Evolutionary conservation across 2,113 vertebrate genomes (phyloP).

Genomic region (Calypte anna): DNA sequence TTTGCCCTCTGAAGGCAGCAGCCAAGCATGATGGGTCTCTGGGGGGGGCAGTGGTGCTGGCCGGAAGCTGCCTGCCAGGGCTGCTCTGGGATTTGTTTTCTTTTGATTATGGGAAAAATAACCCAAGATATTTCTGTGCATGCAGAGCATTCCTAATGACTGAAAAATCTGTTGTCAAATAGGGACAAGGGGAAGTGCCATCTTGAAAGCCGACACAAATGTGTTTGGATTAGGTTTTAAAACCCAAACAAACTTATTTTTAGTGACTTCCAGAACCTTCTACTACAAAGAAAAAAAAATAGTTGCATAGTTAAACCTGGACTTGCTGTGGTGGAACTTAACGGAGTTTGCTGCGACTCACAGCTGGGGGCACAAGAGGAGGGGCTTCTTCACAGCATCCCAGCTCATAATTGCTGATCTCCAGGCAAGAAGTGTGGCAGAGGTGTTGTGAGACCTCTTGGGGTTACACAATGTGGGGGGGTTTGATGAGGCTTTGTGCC

Average conservation of each 20-base stretch:
- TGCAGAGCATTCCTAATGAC: conserved; percentile 47
- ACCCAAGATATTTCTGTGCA: conserved; percentile 55
- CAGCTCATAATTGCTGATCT: background rate
- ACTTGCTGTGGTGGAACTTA: background rate
- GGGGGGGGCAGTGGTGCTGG: background rate
- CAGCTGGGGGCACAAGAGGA: background rate
- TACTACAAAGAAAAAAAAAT: background rate
- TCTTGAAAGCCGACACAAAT: background rate
- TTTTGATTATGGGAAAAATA: conserved; percentile 72
- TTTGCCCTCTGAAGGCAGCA: conserved; percentile 25
- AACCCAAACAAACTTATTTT: conserved; percentile 49
- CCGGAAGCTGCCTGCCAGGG: conserved; percentile 31
- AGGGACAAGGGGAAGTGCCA: conserved; percentile 2
- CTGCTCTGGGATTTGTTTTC: conserved; percentile 65
- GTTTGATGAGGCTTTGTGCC: background rate
- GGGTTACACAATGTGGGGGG: rapidly evolving
- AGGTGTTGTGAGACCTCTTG: background rate
- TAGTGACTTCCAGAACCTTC: conserved; percentile 50
- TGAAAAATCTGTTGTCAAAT: conserved; percentile 49
- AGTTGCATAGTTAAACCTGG: background rate
- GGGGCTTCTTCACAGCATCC: background rate
- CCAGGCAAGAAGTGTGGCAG: background rate
- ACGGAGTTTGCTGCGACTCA: background rate
- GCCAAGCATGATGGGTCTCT: background rate
- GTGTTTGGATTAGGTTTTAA: conserved; percentile 8